These are phyloP conservation scores for Wiebesia pumilae DNA, from an alignment of 1,140 invertebrate species.

Conservation along the genomic window DNA sequence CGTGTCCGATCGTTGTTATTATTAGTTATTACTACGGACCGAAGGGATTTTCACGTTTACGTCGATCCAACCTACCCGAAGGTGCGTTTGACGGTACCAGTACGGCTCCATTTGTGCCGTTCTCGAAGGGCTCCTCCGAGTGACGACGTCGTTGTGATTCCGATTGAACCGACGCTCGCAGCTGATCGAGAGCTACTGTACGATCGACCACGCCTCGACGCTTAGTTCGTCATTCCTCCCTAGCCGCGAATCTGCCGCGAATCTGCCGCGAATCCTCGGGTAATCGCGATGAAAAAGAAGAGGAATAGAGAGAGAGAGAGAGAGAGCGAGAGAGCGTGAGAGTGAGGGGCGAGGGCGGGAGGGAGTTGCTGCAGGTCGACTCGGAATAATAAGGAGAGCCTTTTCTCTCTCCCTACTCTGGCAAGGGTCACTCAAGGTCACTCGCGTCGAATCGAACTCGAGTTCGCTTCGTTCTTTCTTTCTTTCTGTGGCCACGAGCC, in stretches of 20 bases:
- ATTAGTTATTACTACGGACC: too few relatives aligned
- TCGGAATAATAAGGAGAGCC: conserved; percentile 38
- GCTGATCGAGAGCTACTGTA: conserved; percentile 59
- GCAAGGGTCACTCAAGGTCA: conserved; percentile 63
- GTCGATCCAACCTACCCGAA: too few relatives aligned
- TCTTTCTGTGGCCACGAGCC: conserved; percentile 34
- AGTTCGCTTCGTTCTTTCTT: conserved; percentile 15
- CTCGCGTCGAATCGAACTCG: conserved; percentile 52
- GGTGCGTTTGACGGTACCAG: background rate
- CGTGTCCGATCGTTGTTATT: too few relatives aligned
- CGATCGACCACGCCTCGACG: conserved; percentile 73
- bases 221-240: conserved; percentile 51
- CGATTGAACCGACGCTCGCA: conserved; percentile 59
- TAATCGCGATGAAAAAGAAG: conserved; percentile 53
- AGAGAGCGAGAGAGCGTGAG: conserved; percentile 27
- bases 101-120: background rate
- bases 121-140: background rate
- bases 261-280: conserved; percentile 56
- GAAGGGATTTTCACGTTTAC: too few relatives aligned
- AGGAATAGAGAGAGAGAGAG: conserved; percentile 33
- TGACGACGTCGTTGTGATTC: conserved; percentile 60
- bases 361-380: background rate
- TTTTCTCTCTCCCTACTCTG: conserved; percentile 30
- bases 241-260: conserved; percentile 54
- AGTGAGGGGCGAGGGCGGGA: background rate